Evolutionary conservation across 2,797 vertebrate genomes (phyloP), one percentile per base, ranked within the genome.

Genomic region (Ispidina picta): DNA sequence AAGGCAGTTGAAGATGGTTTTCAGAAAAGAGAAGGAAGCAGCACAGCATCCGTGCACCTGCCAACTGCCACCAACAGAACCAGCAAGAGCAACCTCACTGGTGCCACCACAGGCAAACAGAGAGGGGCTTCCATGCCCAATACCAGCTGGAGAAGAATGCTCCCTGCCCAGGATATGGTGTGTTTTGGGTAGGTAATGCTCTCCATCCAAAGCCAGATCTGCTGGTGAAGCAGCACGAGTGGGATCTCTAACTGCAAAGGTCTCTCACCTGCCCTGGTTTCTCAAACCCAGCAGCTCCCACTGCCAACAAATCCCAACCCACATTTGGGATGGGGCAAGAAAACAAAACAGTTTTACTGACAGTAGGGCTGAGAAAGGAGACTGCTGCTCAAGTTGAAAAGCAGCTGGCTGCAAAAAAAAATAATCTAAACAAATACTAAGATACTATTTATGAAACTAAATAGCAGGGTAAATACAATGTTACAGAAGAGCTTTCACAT

Each of bases 1-100:
- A 2, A 28, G 23, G 26, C 25, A 83, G 58, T 3, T 37, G 44
- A 73, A 33, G 7, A 2, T 0, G 1, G 9, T 31, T 89, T 86
- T 49, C 37, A 79, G 71, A 41, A 63, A 9, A n/a, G 13, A 79
- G 71, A 73, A 76, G 35, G n/a, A 68, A 85, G 10, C 9, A n/a
- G n/a, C 15, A 7, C 8, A 16, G 8, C 25, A 0, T 10, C 31
- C 1, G 0, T 5, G 39, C 48, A 77, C 29, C 44, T 74, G 41
- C 49, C 52, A 66, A 56, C 26, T 3, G 65, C 59, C 51, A 74
- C 68, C 63, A 41, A 8, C 22, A 68, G 19, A 55, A 43, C 16
- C 20, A 3, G 22, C 7, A 10, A 6, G 8, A 76, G 16, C 64
- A 35, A 33, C 13, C 43, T 46, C 46, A 12, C 12, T 0, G 23